These are phyloP conservation scores for Hoplostethus atlanticus DNA, from an alignment of 2,797 vertebrate genomes.

Conservation along the genomic window DNA sequence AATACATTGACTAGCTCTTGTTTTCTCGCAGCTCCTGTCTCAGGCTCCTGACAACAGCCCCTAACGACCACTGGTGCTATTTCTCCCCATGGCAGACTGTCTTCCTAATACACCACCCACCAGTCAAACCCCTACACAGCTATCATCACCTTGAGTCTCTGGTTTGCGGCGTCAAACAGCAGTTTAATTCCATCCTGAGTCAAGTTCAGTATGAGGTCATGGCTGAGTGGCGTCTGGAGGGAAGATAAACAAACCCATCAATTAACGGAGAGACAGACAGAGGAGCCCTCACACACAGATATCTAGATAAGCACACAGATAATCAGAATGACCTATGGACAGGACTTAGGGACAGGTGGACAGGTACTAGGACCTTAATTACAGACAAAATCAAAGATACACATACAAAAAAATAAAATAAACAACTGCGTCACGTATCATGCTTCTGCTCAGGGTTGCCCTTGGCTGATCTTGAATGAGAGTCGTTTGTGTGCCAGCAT, in stretches of 20 bases:
- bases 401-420: neutral
- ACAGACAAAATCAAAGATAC: too few species aligned
- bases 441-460: too few species aligned
- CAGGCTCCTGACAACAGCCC: neutral
- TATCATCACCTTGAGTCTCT: slow-evolving; percentile 96
- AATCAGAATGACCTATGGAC: neutral
- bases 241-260: slow-evolving; percentile 50
- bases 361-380: neutral
- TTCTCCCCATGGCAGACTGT: neutral
- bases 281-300: slow-evolving; percentile 1
- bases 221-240: slow-evolving; percentile 94
- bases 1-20: neutral
- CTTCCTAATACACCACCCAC: neutral
- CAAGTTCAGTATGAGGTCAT: slow-evolving; percentile 99
- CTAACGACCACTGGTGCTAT: neutral
- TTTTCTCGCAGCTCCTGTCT: neutral
- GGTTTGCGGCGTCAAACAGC: slow-evolving; percentile 99
- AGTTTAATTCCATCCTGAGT: slow-evolving; percentile 99
- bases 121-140: neutral
- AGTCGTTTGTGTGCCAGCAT: too few species aligned
- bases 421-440: too few species aligned
- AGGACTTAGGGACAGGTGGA: neutral
- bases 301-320: slow-evolving; percentile 5
- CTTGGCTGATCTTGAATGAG: too few species aligned
- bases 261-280: slow-evolving; percentile 15